phyloP scores from a whole-genome alignment of 2,113 vertebrate species.

The Piprites chloris region DNA sequence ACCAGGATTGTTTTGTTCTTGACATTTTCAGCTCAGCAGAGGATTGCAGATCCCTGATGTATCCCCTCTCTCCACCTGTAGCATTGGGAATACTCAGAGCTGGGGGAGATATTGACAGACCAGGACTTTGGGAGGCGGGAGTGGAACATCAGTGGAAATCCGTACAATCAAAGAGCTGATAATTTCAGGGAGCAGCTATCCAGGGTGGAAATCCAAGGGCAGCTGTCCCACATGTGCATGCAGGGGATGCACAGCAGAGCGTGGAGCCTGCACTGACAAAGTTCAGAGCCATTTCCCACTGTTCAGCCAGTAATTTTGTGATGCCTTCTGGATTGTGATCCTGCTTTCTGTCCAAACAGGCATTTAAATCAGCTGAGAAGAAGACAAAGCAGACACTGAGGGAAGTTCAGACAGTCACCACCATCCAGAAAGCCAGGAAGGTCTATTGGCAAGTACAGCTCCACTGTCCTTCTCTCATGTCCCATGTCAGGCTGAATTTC shows the following conservation, averaged over 20 bases:
- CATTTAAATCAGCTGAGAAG: conserved; percentile 97
- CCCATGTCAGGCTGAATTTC: rapidly evolving
- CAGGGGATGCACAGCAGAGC: background rate
- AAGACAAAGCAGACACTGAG: conserved; percentile 96
- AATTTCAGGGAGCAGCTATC: background rate
- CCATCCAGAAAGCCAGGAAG: conserved; percentile 98
- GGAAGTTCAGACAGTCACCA: conserved; percentile 94
- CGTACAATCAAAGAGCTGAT: background rate
- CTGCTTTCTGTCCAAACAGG: conserved; percentile 69
- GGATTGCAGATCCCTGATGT: background rate
- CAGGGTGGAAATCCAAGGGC: background rate
- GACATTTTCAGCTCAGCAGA: background rate
- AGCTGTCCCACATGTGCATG: rapidly evolving
- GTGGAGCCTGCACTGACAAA: background rate
- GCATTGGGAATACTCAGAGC: rapidly evolving
- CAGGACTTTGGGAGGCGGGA: background rate
- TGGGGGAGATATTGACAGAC: background rate
- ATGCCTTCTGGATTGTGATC: background rate
- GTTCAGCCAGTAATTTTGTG: rapidly evolving
- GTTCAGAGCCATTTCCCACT: background rate
- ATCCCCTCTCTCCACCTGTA: background rate
- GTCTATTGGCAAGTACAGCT: conserved; percentile 88
- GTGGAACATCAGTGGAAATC: background rate
- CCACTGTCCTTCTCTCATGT: rapidly evolving
- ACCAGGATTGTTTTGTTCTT: background rate